These are phyloP conservation scores for Sorex fumeus DNA, from an alignment of 2,113 vertebrate genomes.

Conservation along the genomic window DNA sequence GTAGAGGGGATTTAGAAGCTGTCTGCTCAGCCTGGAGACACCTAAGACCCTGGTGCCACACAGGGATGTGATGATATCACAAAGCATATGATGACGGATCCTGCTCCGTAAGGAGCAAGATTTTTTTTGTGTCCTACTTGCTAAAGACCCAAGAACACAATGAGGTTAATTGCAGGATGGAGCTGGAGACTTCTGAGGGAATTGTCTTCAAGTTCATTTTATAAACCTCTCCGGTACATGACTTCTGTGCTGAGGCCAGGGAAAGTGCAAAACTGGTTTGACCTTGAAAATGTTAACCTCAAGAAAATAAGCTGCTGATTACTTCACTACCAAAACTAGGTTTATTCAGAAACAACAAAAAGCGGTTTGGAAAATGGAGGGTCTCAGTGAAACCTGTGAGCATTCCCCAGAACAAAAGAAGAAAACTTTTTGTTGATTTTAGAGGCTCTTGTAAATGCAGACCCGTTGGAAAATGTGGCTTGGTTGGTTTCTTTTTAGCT, in stretches of 20 bases:
- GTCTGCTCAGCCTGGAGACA: constrained; percentile 62
- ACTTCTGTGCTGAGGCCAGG: not conserved
- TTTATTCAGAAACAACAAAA: not conserved
- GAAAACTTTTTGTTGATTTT: not conserved
- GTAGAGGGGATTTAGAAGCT: constrained; percentile 68
- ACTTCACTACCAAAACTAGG: not conserved
- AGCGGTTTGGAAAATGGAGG: not conserved
- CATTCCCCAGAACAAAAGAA: not conserved
- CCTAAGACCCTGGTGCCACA: not conserved
- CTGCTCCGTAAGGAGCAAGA: not conserved
- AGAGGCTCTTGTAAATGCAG: not conserved
- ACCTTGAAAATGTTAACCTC: not conserved
- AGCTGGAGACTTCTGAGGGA: not conserved
- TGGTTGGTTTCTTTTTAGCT: not conserved
- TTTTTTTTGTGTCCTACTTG: not conserved
- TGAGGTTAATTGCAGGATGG: not conserved
- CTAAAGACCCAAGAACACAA: not conserved
- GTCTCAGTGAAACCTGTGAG: not conserved
- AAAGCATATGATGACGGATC: not conserved
- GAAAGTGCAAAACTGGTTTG: not conserved
- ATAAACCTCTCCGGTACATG: not conserved
- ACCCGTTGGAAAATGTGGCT: not conserved
- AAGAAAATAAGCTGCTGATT: not conserved
- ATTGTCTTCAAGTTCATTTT: not conserved
- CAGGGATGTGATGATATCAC: not conserved